Evolutionary conservation across 2,797 vertebrate species (phyloP).

Genomic region (Apodemus agrarius): DNA sequence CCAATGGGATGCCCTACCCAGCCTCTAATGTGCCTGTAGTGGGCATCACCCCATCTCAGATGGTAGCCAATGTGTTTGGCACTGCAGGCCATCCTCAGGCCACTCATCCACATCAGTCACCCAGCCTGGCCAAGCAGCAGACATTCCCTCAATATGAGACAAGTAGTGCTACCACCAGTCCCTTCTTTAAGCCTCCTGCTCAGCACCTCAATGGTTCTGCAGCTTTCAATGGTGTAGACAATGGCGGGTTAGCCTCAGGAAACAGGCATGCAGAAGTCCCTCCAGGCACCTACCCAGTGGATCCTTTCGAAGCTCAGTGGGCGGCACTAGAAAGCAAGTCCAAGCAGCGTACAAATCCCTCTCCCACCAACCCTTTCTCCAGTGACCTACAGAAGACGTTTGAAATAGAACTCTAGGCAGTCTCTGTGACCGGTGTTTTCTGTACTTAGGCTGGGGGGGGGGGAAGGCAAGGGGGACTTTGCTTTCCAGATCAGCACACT

Average conservation of each 20-base stretch:
- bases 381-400: conserved; percentile 99
- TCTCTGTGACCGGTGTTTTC: conserved; percentile 41
- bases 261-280: conserved; percentile 84
- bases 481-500: conserved; percentile 77
- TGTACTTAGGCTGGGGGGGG: conserved; percentile 60
- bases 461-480: conserved; percentile 78
- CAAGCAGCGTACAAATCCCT: conserved; percentile 95
- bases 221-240: conserved; percentile 87
- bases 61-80: conserved; percentile 98
- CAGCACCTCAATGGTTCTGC: conserved; percentile 92
- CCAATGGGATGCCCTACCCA: conserved; percentile 94
- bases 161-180: conserved; percentile 85
- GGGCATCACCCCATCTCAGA: conserved; percentile 98
- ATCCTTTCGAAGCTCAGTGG: conserved; percentile 99
- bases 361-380: conserved; percentile 99
- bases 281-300: conserved; percentile 86
- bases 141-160: conserved; percentile 85
- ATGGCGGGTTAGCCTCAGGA: conserved; percentile 82
- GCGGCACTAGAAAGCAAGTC: conserved; percentile 95
- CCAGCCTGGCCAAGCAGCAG: conserved; percentile 87
- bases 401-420: conserved; percentile 96
- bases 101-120: conserved; percentile 87
- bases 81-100: conserved; percentile 92
- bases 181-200: conserved; percentile 86
- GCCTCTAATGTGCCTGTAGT: conserved; percentile 94